phyloP scores from a whole-genome alignment of 2,113 vertebrate species.

The Physeter macrocephalus region DNA sequence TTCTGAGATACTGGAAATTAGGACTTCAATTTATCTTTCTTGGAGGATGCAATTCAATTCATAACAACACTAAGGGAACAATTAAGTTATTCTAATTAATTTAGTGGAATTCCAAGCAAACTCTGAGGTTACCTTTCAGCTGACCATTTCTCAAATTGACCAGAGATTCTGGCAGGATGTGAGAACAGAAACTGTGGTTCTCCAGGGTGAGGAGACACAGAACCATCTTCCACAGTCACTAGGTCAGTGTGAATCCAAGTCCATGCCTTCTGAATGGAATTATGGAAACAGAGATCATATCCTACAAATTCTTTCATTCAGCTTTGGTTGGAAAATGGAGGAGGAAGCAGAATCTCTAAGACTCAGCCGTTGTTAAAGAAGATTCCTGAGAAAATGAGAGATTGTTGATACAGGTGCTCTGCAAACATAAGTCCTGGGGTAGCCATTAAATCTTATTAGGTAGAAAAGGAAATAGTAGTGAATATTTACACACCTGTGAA shows the following conservation, averaged over 20 bases:
- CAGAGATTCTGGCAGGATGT: neutral
- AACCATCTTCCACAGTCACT: neutral
- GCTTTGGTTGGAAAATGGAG: neutral
- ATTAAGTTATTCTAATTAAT: neutral
- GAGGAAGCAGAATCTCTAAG: neutral
- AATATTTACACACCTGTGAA: slow-evolving; percentile 37
- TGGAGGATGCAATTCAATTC: neutral
- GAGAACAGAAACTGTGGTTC: neutral
- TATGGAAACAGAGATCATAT: neutral
- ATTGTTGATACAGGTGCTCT: slow-evolving; percentile 5
- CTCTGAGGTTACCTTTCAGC: neutral
- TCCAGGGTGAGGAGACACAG: neutral
- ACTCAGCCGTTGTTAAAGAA: neutral
- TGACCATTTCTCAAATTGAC: neutral
- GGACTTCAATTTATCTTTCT: neutral
- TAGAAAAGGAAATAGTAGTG: neutral
- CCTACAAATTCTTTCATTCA: neutral
- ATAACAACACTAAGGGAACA: neutral
- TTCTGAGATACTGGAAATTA: neutral
- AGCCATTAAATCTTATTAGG: neutral
- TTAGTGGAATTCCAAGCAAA: neutral
- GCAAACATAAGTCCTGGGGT: neutral
- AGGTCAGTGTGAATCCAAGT: neutral
- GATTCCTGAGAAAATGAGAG: neutral
- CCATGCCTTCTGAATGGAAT: neutral